Base-by-base conservation (phyloP, 2,797 vertebrate species). In the Pseudocheirus occidentalis region DNA sequence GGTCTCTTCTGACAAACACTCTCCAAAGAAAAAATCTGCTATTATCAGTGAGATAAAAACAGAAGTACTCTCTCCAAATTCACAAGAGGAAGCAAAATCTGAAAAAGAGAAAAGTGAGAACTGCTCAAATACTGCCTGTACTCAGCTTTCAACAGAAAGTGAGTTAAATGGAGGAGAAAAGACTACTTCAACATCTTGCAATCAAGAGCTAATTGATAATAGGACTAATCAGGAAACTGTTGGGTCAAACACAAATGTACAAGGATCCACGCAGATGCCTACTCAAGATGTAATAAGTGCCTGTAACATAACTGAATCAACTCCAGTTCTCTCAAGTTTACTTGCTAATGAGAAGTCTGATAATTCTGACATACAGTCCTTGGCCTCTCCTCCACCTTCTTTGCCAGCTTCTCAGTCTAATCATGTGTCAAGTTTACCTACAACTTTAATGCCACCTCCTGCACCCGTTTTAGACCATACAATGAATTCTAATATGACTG, bases 271-370 rank as follows among this genome's bases (percentile, higher is more conserved):
- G 55, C 98, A 96, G 0, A 56, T 96, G n/a, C 95, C 98, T 91
- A 92, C 97, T 55, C 98, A 99, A 96, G 98, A 99, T 90, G 87
- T 93, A 13, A 90, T 92, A 52, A 97, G 94, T 97, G 95, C 98
- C 95, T 99, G 99, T 92, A 98, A 98, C 94, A 98, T 99, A 62
- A 98, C 99, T 94, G 99, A 99, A 94, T 99, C 99, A 59, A 99
- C 99, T 96, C 99, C 99, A 34, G 99, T 99, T 92, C 99, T 99
- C 94, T 99, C 99, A 91, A 99, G 99, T 98, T 98, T 99, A 97
- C 99, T 99, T 40, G 98, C 99, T 96, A 99, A 98, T 96, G 99
- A 99, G 90, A 99, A 99, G 97, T 98, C 99, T 92, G 99, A 99
- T 91, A 98, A 97, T 62, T 97, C 99, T 95, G 99, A 99, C 94